These are phyloP conservation scores for Zosterops hypoxanthus DNA, from an alignment of 2,113 vertebrate genomes.

Conservation along the genomic window DNA sequence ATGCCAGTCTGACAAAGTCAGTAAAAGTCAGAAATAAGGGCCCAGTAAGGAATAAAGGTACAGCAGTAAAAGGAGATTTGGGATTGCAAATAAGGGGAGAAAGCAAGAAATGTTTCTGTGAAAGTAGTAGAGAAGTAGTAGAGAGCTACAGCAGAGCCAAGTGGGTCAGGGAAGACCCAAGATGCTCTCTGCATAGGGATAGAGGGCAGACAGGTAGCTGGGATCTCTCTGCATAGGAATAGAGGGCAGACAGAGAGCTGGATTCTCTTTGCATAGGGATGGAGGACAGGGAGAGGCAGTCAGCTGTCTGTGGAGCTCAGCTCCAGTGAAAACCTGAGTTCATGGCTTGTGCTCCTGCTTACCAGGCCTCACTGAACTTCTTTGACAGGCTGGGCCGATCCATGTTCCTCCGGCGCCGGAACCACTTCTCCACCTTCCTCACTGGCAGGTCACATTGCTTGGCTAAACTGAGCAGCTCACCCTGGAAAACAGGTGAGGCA, in stretches of 20 bases:
- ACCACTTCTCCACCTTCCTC: conserved; percentile 86
- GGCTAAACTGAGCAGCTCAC: conserved; percentile 67
- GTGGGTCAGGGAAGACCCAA: not conserved
- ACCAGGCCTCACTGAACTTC: conserved; percentile 94
- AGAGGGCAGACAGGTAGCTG: not conserved
- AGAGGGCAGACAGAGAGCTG: not conserved
- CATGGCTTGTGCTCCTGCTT: conserved; percentile 4
- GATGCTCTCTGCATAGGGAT: not conserved
- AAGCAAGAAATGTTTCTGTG: not conserved
- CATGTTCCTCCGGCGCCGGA: conserved; percentile 81
- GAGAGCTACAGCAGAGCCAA: not conserved
- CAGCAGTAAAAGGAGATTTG: not conserved
- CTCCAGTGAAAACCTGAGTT: accelerated
- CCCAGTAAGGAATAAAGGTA: not conserved
- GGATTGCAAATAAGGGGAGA: not conserved
- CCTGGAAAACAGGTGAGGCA: conserved; percentile 32
- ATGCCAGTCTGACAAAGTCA: not conserved
- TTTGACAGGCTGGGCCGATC: conserved; percentile 83
- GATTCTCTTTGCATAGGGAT: not conserved
- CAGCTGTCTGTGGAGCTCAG: not conserved
- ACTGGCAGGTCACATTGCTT: conserved; percentile 80
- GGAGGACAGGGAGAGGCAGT: not conserved
- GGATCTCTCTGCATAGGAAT: not conserved
- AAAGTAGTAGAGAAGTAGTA: not conserved
- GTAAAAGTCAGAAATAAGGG: not conserved